Base-by-base conservation (phyloP, 2,113 vertebrate genomes). In the Bufo bufo region DNA sequence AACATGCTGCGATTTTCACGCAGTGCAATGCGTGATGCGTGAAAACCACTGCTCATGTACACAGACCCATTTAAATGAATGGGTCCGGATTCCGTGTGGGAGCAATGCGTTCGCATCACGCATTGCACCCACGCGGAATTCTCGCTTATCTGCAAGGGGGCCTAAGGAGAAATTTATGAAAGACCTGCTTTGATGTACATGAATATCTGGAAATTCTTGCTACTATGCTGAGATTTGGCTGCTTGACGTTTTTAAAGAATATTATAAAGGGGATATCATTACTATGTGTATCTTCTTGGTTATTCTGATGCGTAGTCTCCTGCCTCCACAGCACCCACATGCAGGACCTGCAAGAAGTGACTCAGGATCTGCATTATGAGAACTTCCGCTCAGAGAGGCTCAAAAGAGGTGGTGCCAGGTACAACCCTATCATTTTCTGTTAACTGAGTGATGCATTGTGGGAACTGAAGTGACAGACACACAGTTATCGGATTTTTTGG, bases 341-440 rank as follows among this genome's bases (percentile, higher is more conserved):
- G 98, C 98, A 99, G 89, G 98, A 99, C 77, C 97, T 99, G 14
- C 98, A 99, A 94, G 98, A 99, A 90, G 98, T 99, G 89, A 99
- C 98, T 89, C 98, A 99, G 94, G 98, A 99, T 91, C 96, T 99
- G 82, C 98, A 99, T 93, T 99, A 99, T 4, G 98, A 99, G 95
- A 99, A 98, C 93, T 99, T 99, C 95, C 98, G 98, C 91, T 99
- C 98, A 0, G 98, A 99, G 85, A 96, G 98, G 90, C 97, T 99
- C 91, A 99, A 99, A 88, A 96, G 96, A 91, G 97, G 97, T 7
- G 96, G 94, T 84, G 45, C 69, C 97, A 99, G 98, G 98, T 99
- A 84, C 0, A 71, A 14, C 33, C 4, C 2, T 33, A 33, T 33
- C 5, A 49, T 47, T 4, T 16, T 81, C 16, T 45, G 33, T n/a